These are phyloP conservation scores for Abrostola tripartita DNA, from an alignment of 2,888 invertebrate genomes.

Conservation along the genomic window DNA sequence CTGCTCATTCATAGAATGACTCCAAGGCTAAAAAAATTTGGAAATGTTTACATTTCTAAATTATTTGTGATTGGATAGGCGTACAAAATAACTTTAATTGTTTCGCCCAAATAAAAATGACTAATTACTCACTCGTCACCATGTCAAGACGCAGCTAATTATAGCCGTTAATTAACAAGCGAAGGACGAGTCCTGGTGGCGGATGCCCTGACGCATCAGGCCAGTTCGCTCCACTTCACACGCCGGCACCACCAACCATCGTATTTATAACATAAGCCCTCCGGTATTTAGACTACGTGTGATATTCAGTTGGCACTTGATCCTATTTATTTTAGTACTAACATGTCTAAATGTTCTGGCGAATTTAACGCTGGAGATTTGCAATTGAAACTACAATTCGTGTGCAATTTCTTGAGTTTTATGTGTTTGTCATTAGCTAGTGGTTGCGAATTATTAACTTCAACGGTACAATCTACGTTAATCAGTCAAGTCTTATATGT, in stretches of 20 bases:
- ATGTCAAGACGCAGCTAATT: conserved; percentile 70
- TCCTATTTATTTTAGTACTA: conserved; percentile 52
- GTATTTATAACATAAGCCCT: conserved; percentile 69
- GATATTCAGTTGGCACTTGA: conserved; percentile 57
- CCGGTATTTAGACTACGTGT: conserved; percentile 62
- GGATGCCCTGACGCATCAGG: conserved; percentile 67
- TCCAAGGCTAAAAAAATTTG: too few relatives aligned
- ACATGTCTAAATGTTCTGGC: conserved; percentile 41
- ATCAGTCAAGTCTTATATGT: too few relatives aligned
- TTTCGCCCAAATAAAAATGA: conserved; percentile 35
- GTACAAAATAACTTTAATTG: conserved; percentile 14
- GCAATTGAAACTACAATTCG: conserved; percentile 17
- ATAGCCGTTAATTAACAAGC: conserved; percentile 70
- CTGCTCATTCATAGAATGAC: background rate
- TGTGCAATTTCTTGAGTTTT: conserved; percentile 21
- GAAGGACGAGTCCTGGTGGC: conserved; percentile 73
- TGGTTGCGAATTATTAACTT: conserved; percentile 30
- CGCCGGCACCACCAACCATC: conserved; percentile 61
- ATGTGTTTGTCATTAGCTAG: conserved; percentile 11
- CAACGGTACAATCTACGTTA: conserved; percentile 2
- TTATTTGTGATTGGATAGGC: too few relatives aligned
- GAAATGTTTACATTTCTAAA: too few relatives aligned
- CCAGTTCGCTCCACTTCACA: conserved; percentile 75
- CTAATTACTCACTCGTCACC: conserved; percentile 47
- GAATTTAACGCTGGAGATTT: conserved; percentile 43